Evolutionary conservation across 2,888 invertebrate species (phyloP), one percentile per base, ranked within the genome.

Genomic region (Habrosyne pyritoides): DNA sequence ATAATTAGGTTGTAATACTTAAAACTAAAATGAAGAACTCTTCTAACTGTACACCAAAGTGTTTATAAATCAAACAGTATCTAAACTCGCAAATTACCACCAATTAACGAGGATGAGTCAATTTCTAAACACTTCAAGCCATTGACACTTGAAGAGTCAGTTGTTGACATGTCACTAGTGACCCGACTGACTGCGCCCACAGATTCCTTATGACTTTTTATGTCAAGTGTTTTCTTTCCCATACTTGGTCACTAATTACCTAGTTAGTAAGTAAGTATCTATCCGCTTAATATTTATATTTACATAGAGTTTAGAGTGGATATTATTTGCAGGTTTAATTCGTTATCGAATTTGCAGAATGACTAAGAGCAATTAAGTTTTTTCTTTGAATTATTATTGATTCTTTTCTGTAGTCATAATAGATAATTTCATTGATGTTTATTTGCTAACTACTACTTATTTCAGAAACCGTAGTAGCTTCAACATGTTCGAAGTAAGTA

Each of bases 51-150:
- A 26, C n/a, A 24, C 24, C 21, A 26, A 49, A 49, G 48, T 49
- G 48, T 14, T 49, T 24, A 24, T 49, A 24, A 49, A 14, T 12
- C 26, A 49, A 49, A 49, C 48, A 49, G 26, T 14, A 24, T 24
- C 14, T 10, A 49, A 49, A 49, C 24, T 24, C 26, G 24, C 48
- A 26, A 49, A 49, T 49, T 49, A 49, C 48, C 48, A 26, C 18
- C 48, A 49, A 49, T 49, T 49, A 49, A 49, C 48, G 26, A 14
- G 26, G 24, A 49, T 49, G 10, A 49, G 48, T 49, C 48, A 49
- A 49, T 49, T 42, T 42, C 42, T 8, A 18, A 4, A 18, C 42
- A 42, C 42, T 42, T 8, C 42, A 42, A 49, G 26, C 24, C 48
- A 49, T 49, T 49, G 26, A 49, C 48, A 49, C 24, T 14, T 8